These are phyloP conservation scores for Leptopilina syphax DNA, from an alignment of 2,888 invertebrate genomes.

Conservation along the genomic window DNA sequence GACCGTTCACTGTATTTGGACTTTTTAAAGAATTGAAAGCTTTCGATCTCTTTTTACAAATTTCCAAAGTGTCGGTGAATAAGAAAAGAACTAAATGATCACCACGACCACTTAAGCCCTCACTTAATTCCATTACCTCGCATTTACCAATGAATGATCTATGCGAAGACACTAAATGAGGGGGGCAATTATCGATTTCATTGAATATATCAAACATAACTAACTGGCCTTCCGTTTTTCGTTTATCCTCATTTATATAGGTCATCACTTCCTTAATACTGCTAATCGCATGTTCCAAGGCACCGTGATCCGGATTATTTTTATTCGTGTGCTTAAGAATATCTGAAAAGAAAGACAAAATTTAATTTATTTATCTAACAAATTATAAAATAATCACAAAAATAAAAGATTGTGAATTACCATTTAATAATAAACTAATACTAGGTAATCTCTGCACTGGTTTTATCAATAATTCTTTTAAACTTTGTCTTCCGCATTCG, in stretches of 20 bases:
- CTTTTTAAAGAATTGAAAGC: slow-evolving; percentile 85
- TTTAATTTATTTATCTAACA: not conserved
- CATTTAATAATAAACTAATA: slow-evolving; percentile 94
- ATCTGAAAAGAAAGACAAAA: slow-evolving; percentile 79
- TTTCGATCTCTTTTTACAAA: slow-evolving; percentile 91
- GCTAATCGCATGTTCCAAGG: slow-evolving; percentile 90
- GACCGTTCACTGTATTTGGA: slow-evolving; percentile 82
- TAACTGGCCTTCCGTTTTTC: slow-evolving; percentile 96
- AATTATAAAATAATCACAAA: slow-evolving; percentile 2
- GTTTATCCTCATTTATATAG: slow-evolving; percentile 98
- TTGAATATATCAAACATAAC: slow-evolving; percentile 98
- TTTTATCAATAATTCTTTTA: slow-evolving; percentile 97
- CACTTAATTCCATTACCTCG: slow-evolving; percentile 92
- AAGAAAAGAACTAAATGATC: slow-evolving; percentile 92
- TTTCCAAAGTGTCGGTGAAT: slow-evolving; percentile 96
- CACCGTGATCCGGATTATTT: slow-evolving; percentile 91
- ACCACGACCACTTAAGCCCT: slow-evolving; percentile 91
- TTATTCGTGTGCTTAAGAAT: slow-evolving; percentile 94
- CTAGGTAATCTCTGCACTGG: slow-evolving; percentile 99
- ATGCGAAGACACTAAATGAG: slow-evolving; percentile 95
- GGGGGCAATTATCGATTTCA: slow-evolving; percentile 98
- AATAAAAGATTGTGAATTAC: slow-evolving; percentile 78
- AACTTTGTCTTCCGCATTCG: slow-evolving; percentile 96
- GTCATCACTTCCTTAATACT: slow-evolving; percentile 96
- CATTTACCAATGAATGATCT: slow-evolving; percentile 91